Evolutionary conservation across 35 echinoderm and acorn worm species (phyloP).

Genomic region (Ophiothrix spiculata): DNA sequence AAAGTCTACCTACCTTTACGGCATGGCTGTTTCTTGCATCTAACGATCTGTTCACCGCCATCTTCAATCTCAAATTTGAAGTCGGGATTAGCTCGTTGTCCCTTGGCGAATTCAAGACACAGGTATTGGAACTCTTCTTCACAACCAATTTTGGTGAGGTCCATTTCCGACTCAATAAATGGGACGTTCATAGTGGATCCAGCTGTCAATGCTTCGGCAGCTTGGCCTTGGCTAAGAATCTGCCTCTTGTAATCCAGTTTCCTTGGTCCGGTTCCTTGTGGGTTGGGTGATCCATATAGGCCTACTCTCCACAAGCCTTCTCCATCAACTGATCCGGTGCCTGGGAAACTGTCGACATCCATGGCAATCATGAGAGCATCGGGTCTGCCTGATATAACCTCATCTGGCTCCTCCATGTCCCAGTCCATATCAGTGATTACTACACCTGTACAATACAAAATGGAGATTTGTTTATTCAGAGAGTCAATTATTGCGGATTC

Average conservation of each 20-base stretch:
- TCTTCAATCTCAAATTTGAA: conserved; percentile 62
- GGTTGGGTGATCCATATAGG: conserved; percentile 47
- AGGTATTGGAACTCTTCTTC: conserved; percentile 72
- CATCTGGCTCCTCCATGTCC: conserved; percentile 49
- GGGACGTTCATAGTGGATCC: conserved; percentile 18
- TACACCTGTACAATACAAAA: no score
- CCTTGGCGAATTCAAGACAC: conserved; percentile 80
- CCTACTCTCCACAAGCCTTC: conserved; percentile 71
- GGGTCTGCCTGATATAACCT: conserved; percentile 38
- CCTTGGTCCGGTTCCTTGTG: conserved; percentile 32
- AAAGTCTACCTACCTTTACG: conserved; percentile 61
- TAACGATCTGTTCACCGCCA: conserved; percentile 49
- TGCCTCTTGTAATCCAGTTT: conserved; percentile 58
- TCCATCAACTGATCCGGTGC: conserved; percentile 42
- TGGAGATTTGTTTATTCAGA: no score
- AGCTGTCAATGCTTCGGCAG: conserved; percentile 23
- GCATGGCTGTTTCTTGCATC: conserved; percentile 65
- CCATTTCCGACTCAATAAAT: conserved; percentile 54
- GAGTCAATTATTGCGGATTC: no score
- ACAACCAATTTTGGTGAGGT: conserved; percentile 68
- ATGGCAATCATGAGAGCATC: conserved; percentile 57
- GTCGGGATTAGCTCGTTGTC: conserved; percentile 63
- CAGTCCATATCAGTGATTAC: conserved; percentile 68
- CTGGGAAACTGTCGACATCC: conserved; percentile 41
- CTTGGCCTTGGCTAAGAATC: conserved; percentile 44